phyloP scores from a whole-genome alignment of 1,140 invertebrate genomes.

The Aporrectodea caliginosa region DNA sequence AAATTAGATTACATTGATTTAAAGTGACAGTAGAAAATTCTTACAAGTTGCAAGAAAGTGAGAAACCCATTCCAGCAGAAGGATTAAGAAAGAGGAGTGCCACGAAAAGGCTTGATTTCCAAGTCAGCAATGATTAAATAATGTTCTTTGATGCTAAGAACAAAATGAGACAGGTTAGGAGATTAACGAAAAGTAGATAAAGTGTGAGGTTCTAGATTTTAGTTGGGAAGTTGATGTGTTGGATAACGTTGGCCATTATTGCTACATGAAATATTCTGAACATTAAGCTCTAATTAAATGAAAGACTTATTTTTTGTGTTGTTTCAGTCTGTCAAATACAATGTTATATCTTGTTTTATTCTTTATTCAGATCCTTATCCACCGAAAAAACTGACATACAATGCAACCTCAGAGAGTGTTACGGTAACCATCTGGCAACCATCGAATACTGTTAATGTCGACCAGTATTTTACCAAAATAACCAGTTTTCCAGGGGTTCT shows the following conservation, averaged over 20 bases:
- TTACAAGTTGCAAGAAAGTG: not conserved
- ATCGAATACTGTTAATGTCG: too few relatives aligned
- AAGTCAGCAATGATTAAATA: too few relatives aligned
- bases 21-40: not conserved
- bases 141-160: too few relatives aligned
- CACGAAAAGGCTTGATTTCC: too few relatives aligned
- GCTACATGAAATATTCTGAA: not conserved
- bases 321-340: not conserved
- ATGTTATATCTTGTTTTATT: not conserved
- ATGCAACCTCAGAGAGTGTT: not conserved
- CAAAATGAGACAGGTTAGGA: too few relatives aligned
- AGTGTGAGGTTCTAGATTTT: not conserved
- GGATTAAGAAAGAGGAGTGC: not conserved
- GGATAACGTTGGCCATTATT: not conserved
- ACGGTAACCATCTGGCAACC: not conserved
- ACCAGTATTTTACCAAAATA: too few relatives aligned
- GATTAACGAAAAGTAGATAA: too few relatives aligned
- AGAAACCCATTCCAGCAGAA: not conserved
- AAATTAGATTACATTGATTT: not conserved
- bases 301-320: not conserved
- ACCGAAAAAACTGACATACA: not conserved
- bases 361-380: not conserved
- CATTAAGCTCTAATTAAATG: not conserved
- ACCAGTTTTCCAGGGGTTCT: not conserved
- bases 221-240: not conserved